phyloP scores from a whole-genome alignment of 2,113 vertebrate genomes.

The Urocitellus parryii region DNA sequence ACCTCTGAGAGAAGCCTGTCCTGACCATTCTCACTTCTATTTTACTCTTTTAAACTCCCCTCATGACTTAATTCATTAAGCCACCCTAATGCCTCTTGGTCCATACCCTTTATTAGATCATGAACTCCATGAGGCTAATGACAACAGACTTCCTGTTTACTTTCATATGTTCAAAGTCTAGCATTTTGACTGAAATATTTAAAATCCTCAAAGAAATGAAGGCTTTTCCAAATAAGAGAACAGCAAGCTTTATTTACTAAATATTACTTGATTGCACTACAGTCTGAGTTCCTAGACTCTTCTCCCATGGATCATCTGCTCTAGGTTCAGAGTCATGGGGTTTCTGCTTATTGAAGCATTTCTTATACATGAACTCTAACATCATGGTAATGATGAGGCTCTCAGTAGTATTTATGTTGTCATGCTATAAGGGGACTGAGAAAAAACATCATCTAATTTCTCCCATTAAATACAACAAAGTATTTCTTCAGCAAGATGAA shows the following conservation, averaged over 20 bases:
- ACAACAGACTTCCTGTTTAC: neutral
- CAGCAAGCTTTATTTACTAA: neutral
- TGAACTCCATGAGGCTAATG: neutral
- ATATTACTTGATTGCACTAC: fast-evolving
- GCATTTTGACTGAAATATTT: neutral
- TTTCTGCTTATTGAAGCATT: neutral
- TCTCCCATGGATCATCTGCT: neutral
- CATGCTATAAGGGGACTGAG: neutral
- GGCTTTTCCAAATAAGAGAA: neutral
- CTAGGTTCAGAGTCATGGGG: neutral
- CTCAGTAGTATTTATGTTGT: neutral
- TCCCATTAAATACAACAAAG: neutral
- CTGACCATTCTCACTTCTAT: neutral
- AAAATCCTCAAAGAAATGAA: slow-evolving; percentile 1
- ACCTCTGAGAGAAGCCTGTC: neutral
- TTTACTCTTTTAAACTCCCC: neutral
- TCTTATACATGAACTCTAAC: neutral
- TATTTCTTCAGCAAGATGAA: neutral
- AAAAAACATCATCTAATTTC: neutral
- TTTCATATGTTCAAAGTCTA: neutral
- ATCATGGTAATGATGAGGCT: neutral
- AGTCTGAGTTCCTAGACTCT: neutral
- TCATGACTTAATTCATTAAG: neutral
- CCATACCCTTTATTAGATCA: neutral
- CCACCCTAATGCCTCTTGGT: neutral